Evolutionary conservation across 2,888 invertebrate genomes (phyloP).

Genomic region (Limnephilus marmoratus): DNA sequence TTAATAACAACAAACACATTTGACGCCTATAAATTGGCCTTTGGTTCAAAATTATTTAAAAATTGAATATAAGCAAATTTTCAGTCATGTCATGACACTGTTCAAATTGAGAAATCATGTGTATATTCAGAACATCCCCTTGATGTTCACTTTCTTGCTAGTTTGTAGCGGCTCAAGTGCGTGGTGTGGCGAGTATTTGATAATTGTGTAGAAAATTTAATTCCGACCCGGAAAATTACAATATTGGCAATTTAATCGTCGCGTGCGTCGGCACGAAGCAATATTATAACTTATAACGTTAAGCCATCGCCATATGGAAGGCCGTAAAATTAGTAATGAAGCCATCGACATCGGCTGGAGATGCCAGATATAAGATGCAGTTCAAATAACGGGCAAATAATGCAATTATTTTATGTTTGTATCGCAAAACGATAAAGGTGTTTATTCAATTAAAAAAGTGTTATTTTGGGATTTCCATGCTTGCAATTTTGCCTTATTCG

Average conservation of each 20-base stretch:
- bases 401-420: neutral
- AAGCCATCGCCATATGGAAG: neutral
- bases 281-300: neutral
- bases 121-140: too few relatives aligned
- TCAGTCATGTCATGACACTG: too few relatives aligned
- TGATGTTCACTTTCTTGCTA: too few relatives aligned
- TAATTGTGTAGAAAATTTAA: neutral
- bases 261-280: too few relatives aligned
- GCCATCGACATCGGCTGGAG: neutral
- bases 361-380: neutral
- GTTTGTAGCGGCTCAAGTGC: too few relatives aligned
- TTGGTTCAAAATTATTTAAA: too few relatives aligned
- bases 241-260: constrained; percentile 19
- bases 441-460: neutral
- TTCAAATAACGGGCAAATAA: constrained; percentile 14
- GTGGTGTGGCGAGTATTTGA: too few relatives aligned
- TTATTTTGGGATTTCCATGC: neutral
- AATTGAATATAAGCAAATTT: too few relatives aligned
- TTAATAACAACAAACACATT: too few relatives aligned
- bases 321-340: constrained; percentile 35
- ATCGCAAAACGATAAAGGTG: neutral
- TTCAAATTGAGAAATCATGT: too few relatives aligned
- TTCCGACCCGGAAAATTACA: constrained; percentile 14
- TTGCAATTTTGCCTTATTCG: too few relatives aligned
- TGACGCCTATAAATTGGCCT: too few relatives aligned